Conservation (phyloP, 2,888 invertebrate species). For the Tetropium fuscum region DNA sequence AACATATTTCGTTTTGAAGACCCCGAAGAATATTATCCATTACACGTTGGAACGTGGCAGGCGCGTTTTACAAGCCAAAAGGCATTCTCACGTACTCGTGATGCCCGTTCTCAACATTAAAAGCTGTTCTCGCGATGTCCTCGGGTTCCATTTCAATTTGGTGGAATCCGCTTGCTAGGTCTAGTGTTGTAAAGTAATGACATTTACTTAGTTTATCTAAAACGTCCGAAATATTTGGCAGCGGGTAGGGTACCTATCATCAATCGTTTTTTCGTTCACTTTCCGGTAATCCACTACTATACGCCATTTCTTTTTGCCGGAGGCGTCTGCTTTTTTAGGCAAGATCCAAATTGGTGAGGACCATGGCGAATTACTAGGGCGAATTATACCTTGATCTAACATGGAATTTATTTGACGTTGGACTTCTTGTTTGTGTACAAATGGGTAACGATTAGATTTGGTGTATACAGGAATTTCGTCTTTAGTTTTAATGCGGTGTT, state of each 20-base stretch:
- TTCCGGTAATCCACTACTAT: slow-evolving; percentile 44
- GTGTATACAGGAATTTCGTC: slow-evolving; percentile 40
- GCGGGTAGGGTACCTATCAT: slow-evolving; percentile 34
- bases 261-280: slow-evolving; percentile 44
- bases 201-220: slow-evolving; percentile 39
- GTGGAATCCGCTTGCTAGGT: background rate
- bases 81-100: background rate
- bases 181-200: background rate
- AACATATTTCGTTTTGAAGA: slow-evolving; percentile 26
- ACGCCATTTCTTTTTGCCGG: slow-evolving; percentile 42
- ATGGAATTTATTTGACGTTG: slow-evolving; percentile 40
- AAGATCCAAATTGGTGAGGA: slow-evolving; percentile 31
- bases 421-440: slow-evolving; percentile 45
- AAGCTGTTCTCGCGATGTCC: background rate
- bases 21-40: slow-evolving; percentile 38
- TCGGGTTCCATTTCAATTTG: background rate
- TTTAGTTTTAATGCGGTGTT: slow-evolving; percentile 49
- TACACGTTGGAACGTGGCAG: slow-evolving; percentile 31
- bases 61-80: background rate
- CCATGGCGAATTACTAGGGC: slow-evolving; percentile 36
- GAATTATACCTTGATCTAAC: slow-evolving; percentile 39
- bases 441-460: slow-evolving; percentile 44
- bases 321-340: slow-evolving; percentile 41
- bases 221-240: slow-evolving; percentile 40
- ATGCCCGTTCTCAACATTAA: background rate